Conservation (phyloP, 2,888 invertebrate species). For the Heliconius ismenius region DNA sequence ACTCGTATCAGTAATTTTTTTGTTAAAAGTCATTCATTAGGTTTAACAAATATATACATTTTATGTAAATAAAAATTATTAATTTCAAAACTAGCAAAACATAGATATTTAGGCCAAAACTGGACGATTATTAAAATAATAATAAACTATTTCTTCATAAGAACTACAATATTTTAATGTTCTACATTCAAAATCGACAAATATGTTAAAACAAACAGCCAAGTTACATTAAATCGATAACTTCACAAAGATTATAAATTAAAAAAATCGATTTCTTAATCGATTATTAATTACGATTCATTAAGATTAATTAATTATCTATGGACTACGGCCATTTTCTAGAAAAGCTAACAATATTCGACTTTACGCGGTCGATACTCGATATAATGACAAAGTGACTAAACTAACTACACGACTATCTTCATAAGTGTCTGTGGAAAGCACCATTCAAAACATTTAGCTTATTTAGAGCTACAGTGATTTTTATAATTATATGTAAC, state of each 20-base stretch:
- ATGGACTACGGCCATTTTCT: slow-evolving; percentile 4
- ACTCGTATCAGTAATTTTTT: background rate
- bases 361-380: slow-evolving; percentile 4
- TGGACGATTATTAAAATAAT: slow-evolving; percentile 6
- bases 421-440: slow-evolving; percentile 33
- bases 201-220: background rate
- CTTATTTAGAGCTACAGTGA: slow-evolving; percentile 6
- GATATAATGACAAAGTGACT: slow-evolving; percentile 6
- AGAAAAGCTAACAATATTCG: slow-evolving; percentile 23
- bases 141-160: slow-evolving; percentile 13
- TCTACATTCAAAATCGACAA: background rate
- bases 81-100: background rate
- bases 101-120: background rate
- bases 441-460: slow-evolving; percentile 36
- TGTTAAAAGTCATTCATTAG: too few relatives aligned
- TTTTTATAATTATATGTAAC: background rate
- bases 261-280: slow-evolving; percentile 5
- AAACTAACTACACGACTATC: slow-evolving; percentile 29
- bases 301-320: slow-evolving; percentile 20
- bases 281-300: slow-evolving; percentile 6
- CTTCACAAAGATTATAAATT: slow-evolving; percentile 3
- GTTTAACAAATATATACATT: background rate
- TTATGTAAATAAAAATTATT: background rate
- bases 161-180: background rate
- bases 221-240: background rate